Conservation (phyloP, 2,888 invertebrate species). For the Sepiola atlantica region DNA sequence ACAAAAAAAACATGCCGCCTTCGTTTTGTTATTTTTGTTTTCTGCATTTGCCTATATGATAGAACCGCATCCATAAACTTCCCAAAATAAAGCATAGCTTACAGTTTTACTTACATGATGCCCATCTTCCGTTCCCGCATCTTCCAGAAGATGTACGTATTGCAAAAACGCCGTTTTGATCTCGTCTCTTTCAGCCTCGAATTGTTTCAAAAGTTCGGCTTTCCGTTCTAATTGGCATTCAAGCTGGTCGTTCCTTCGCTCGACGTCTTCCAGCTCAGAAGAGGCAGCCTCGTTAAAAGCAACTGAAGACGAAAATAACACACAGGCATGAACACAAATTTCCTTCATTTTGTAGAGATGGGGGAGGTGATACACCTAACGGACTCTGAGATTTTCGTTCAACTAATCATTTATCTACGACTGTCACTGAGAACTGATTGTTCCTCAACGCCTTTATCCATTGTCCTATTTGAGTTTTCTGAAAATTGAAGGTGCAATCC, state of each 20-base stretch:
- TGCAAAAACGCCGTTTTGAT: background rate
- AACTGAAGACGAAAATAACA: background rate
- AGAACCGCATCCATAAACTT: too few species aligned
- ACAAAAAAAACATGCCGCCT: too few species aligned
- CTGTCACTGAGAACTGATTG: too few species aligned
- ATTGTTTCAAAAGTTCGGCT: background rate
- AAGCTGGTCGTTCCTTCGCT: background rate
- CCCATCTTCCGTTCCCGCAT: background rate
- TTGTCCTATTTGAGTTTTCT: too few species aligned
- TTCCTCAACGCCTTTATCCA: too few species aligned
- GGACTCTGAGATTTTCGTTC: too few species aligned
- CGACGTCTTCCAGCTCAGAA: conserved; percentile 24
- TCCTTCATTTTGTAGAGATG: background rate
- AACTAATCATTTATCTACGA: too few species aligned
- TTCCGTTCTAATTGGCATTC: background rate
- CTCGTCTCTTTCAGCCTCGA: background rate
- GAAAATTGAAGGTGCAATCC: too few species aligned
- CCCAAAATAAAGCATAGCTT: background rate
- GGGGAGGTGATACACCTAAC: background rate
- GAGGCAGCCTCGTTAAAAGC: background rate
- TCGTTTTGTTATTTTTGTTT: too few species aligned
- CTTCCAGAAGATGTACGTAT: background rate
- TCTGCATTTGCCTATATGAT: too few species aligned
- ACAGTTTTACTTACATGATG: conserved; percentile 2
- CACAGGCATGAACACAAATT: background rate